phyloP scores from a whole-genome alignment of 2,888 invertebrate species.

The Aspidiotus rigidus region DNA sequence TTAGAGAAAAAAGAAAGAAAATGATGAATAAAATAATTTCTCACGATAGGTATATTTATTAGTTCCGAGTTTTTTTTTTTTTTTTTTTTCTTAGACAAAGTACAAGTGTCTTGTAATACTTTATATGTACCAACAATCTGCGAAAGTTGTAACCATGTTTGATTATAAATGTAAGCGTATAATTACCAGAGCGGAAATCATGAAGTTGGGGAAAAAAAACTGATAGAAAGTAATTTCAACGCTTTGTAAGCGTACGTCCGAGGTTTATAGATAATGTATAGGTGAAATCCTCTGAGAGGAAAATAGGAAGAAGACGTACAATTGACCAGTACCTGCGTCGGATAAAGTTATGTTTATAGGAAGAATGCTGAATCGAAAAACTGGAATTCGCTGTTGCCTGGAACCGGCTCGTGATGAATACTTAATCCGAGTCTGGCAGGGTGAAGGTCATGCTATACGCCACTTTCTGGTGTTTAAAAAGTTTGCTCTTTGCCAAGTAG shows the following conservation, averaged over 20 bases:
- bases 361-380: constrained; percentile 32
- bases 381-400: constrained; percentile 32
- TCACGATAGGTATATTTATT: background rate
- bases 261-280: constrained; percentile 31
- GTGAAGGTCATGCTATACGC: constrained; percentile 33
- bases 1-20: background rate
- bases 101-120: background rate
- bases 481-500: constrained; percentile 28
- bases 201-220: constrained; percentile 21
- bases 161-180: constrained; percentile 33
- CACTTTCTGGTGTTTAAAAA: constrained; percentile 33
- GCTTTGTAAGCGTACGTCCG: constrained; percentile 29
- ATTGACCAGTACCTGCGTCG: constrained; percentile 33
- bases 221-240: constrained; percentile 33
- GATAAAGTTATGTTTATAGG: constrained; percentile 32
- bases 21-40: background rate
- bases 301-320: constrained; percentile 32
- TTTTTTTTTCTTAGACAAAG: background rate
- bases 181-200: constrained; percentile 33
- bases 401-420: constrained; percentile 34
- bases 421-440: constrained; percentile 33
- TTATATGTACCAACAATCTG: constrained; percentile 8
- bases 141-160: constrained; percentile 31
- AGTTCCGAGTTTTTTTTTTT: background rate
- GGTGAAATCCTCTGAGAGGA: constrained; percentile 31